These are phyloP conservation scores for Phataginus tricuspis DNA, from an alignment of 2,797 vertebrate genomes.

Conservation along the genomic window DNA sequence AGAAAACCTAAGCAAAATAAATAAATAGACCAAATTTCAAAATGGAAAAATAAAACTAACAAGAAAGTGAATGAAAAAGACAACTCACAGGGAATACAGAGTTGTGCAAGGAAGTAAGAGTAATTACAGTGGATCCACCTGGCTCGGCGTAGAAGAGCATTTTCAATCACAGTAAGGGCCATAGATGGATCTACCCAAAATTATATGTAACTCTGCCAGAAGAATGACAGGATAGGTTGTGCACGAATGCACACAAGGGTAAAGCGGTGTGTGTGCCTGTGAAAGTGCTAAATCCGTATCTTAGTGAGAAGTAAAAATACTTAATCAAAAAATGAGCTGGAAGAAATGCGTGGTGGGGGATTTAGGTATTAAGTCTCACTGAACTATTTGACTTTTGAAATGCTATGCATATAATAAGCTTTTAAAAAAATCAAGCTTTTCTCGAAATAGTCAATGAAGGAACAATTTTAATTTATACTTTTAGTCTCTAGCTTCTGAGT, in stretches of 20 bases:
- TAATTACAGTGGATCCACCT: not conserved
- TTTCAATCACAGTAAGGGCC: not conserved
- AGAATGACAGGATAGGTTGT: not conserved
- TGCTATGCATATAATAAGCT: not conserved
- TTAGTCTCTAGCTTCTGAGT: not conserved
- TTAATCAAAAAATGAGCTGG: not conserved
- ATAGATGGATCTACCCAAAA: not conserved
- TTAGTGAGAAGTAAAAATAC: not conserved
- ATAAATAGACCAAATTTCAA: not conserved
- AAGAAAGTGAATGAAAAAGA: not conserved
- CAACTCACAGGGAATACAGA: not conserved
- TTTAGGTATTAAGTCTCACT: not conserved
- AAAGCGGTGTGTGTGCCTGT: not conserved
- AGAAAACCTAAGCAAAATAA: not conserved
- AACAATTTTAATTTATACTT: slow-evolving; percentile 36
- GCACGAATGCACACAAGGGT: not conserved
- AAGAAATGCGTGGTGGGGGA: not conserved
- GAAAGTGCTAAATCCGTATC: not conserved
- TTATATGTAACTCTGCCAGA: too few relatives aligned
- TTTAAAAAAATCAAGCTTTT: not conserved
- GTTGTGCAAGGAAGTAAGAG: not conserved
- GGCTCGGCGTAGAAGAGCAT: not conserved
- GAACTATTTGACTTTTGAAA: not conserved
- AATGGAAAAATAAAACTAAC: not conserved
- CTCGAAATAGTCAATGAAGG: not conserved